Percentiles rank a stretch among this genome's conserved stretches.
Conservation (phyloP, 2,113 vertebrate genomes). For the Oreocharis arfaki region DNA sequence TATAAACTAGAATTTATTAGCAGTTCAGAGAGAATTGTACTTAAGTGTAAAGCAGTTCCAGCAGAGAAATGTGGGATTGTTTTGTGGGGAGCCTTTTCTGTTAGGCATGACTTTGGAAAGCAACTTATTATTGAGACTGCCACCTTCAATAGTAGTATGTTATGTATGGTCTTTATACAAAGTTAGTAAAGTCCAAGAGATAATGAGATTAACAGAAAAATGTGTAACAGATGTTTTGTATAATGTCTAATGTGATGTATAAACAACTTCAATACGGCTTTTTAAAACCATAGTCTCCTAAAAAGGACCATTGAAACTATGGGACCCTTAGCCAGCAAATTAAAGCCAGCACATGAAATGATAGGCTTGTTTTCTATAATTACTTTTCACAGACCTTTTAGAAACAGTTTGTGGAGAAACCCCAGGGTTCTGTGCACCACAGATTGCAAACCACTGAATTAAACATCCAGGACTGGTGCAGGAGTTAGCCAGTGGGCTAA, state of each 20-base stretch:
- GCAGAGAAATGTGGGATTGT: not conserved
- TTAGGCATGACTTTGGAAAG: not conserved
- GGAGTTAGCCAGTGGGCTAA: constrained; percentile 41
- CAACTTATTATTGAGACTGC: not conserved
- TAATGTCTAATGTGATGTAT: not conserved
- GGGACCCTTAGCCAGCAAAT: constrained; percentile 30
- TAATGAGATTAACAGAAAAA: constrained; percentile 43
- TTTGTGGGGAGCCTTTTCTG: not conserved
- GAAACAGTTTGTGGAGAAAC: constrained; percentile 50
- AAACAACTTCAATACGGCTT: constrained; percentile 19
- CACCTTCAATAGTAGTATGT: not conserved
- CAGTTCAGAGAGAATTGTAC: not conserved
- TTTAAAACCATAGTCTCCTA: constrained; percentile 1
- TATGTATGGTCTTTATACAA: not conserved
- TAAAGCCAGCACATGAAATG: constrained; percentile 44
- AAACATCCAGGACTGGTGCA: constrained; percentile 14
- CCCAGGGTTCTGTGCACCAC: constrained; percentile 27
- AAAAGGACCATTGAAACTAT: constrained; percentile 21
- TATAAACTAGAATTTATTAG: not conserved
- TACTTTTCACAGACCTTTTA: constrained; percentile 51
- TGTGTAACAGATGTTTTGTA: constrained; percentile 20
- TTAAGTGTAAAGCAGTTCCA: not conserved
- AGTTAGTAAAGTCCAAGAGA: constrained; percentile 15
- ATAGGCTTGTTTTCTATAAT: constrained; percentile 52
- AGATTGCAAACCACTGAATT: constrained; percentile 42